These are phyloP conservation scores for Bufo gargarizans DNA, from an alignment of 2,113 vertebrate genomes.

Conservation along the genomic window DNA sequence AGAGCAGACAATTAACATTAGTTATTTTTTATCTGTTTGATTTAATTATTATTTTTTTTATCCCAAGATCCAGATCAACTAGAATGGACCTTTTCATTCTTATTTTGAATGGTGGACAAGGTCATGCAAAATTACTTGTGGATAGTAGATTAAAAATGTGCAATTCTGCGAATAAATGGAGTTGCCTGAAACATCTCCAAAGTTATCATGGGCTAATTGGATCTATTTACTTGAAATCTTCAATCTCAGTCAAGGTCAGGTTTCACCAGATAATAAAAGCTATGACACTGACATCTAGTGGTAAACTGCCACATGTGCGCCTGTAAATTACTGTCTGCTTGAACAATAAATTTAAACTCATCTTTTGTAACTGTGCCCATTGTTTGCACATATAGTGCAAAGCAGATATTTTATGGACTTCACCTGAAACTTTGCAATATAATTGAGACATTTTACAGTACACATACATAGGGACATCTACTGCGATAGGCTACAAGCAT, in stretches of 20 bases:
- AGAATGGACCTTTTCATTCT: neutral
- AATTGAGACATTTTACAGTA: neutral
- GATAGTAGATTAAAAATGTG: constrained; percentile 50
- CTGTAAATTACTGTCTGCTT: neutral
- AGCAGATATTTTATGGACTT: neutral
- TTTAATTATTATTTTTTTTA: neutral
- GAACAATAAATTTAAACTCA: neutral
- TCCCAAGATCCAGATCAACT: neutral
- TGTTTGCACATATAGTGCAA: neutral
- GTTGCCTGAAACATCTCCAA: constrained; percentile 51
- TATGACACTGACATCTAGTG: constrained; percentile 55
- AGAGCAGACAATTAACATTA: neutral
- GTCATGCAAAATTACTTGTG: constrained; percentile 42
- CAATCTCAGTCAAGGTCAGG: constrained; percentile 45
- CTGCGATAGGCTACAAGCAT: no score
- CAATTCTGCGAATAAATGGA: constrained; percentile 46
- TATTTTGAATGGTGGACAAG: constrained; percentile 22
- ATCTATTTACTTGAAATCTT: constrained; percentile 44
- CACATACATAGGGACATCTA: no score
- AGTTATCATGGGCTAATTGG: constrained; percentile 53
- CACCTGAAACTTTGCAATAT: no score
- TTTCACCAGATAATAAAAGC: constrained; percentile 21
- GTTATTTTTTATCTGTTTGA: neutral
- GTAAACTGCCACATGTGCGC: neutral
- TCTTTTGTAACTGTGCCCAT: no score